Percentiles rank a stretch among this genome's conserved stretches.
These are phyloP conservation scores for Anastatus disparis DNA, from an alignment of 1,140 invertebrate genomes.

Conservation along the genomic window DNA sequence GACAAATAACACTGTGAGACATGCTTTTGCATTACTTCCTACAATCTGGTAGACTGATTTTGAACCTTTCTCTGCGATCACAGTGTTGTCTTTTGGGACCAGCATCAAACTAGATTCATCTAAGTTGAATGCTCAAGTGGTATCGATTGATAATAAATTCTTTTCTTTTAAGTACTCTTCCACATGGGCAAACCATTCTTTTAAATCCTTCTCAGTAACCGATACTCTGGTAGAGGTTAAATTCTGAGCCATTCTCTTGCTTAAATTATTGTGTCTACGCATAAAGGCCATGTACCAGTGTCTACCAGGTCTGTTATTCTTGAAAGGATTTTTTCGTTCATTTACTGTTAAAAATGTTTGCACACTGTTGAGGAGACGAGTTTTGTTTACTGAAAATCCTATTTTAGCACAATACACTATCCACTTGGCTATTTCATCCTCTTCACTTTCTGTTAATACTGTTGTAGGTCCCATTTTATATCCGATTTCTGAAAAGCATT, in stretches of 20 bases:
- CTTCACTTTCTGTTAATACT: conserved; percentile 24
- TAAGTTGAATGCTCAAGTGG: conserved; percentile 25
- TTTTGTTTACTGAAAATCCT: conserved; percentile 1
- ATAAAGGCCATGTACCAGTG: conserved; percentile 47
- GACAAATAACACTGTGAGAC: conserved; percentile 42
- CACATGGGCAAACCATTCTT: conserved; percentile 45
- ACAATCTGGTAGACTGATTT: conserved; percentile 37
- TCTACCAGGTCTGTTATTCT: too few relatives aligned
- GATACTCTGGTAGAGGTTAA: too few relatives aligned
- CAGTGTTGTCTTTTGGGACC: conserved; percentile 34
- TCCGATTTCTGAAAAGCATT: background rate
- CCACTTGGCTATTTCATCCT: conserved; percentile 8
- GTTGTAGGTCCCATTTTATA: background rate
- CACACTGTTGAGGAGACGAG: background rate
- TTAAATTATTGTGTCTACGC: conserved; percentile 42
- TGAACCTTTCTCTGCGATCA: conserved; percentile 23
- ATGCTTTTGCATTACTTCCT: conserved; percentile 41
- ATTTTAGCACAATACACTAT: background rate
- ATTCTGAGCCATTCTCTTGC: conserved; percentile 44
- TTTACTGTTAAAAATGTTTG: background rate
- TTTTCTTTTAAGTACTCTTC: conserved; percentile 30
- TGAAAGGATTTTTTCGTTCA: conserved; percentile 10
- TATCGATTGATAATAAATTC: conserved; percentile 15
- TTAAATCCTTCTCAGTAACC: conserved; percentile 39
- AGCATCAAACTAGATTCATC: conserved; percentile 35